phyloP scores from a whole-genome alignment of 2,888 invertebrate genomes.

The Drosophila subsilvestris region DNA sequence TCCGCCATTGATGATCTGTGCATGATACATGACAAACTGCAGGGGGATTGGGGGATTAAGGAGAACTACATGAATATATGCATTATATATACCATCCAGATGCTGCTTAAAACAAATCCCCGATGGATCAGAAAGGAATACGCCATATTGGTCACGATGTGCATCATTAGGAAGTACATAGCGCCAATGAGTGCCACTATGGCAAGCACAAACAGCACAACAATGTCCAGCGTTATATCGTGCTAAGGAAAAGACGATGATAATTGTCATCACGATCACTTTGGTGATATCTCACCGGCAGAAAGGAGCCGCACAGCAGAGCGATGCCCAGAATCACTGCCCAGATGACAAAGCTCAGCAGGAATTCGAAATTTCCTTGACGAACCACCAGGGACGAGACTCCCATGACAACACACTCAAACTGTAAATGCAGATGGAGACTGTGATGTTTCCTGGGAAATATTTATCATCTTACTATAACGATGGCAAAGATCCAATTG shows the following conservation, averaged over 20 bases:
- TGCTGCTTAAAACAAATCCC: conserved; percentile 40
- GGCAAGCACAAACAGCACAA: conserved; percentile 54
- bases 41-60: not conserved
- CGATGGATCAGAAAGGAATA: conserved; percentile 44
- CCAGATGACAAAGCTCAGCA: conserved; percentile 48
- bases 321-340: conserved; percentile 36
- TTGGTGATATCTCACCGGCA: conserved; percentile 40
- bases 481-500: conserved; percentile 55
- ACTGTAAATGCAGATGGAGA: conserved; percentile 36
- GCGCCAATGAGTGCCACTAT: conserved; percentile 52
- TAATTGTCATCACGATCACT: not conserved
- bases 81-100: conserved; percentile 36
- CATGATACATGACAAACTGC: conserved; percentile 68
- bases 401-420: conserved; percentile 51
- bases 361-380: conserved; percentile 47
- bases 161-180: conserved; percentile 59
- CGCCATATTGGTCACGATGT: conserved; percentile 49
- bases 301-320: conserved; percentile 35
- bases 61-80: too few species aligned
- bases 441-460: not conserved
- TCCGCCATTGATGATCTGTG: conserved; percentile 64
- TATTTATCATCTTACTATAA: conserved; percentile 41
- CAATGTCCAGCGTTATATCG: conserved; percentile 59
- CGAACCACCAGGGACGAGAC: conserved; percentile 40
- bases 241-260: conserved; percentile 26